phyloP scores from a whole-genome alignment of 2,888 invertebrate genomes.

The Melanophora roralis region DNA sequence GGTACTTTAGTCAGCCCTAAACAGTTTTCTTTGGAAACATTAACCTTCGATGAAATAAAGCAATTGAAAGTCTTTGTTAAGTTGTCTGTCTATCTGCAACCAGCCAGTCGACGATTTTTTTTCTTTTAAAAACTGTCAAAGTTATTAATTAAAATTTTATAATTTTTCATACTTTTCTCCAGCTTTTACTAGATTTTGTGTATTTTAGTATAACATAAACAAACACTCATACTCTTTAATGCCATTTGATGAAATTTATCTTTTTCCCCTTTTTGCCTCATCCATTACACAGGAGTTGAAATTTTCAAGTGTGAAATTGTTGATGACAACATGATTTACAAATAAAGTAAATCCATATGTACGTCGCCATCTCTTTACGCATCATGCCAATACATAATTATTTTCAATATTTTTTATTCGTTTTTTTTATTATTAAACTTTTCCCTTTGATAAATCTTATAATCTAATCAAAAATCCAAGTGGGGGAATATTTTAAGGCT shows the following conservation, averaged over 20 bases:
- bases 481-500: constrained; percentile 20
- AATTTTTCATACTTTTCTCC: constrained; percentile 45
- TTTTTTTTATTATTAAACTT: background rate
- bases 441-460: constrained; percentile 11
- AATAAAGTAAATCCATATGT: constrained; percentile 40
- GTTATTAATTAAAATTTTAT: constrained; percentile 61
- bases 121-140: constrained; percentile 44
- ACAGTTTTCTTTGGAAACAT: background rate
- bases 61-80: background rate
- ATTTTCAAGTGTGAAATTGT: constrained; percentile 62
- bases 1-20: background rate
- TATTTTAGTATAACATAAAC: background rate
- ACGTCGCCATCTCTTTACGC: constrained; percentile 24
- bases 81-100: background rate
- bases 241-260: constrained; percentile 50
- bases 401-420: constrained; percentile 28
- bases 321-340: constrained; percentile 65
- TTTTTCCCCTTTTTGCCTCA: background rate
- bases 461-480: constrained; percentile 33
- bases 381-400: constrained; percentile 42
- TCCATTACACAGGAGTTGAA: constrained; percentile 17
- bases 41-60: background rate
- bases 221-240: constrained; percentile 15
- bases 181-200: constrained; percentile 27
- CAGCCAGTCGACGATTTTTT: background rate